Evolutionary conservation across 2,888 invertebrate species (phyloP).

Genomic region (Exephanes ischioxanthus): DNA sequence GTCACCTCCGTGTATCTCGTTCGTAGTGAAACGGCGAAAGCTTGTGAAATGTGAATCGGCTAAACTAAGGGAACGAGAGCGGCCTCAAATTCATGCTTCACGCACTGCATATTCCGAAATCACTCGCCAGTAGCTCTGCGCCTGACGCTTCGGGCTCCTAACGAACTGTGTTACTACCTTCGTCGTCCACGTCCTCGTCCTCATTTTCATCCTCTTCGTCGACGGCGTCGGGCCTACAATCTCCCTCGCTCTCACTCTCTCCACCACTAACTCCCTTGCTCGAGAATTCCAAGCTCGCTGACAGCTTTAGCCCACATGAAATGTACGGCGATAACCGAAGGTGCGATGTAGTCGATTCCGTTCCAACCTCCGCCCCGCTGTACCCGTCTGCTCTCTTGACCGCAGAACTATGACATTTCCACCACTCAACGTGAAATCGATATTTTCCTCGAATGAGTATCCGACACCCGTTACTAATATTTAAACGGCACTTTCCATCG

Average conservation of each 20-base stretch:
- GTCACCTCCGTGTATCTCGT: too few relatives aligned
- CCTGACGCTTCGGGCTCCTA: slow-evolving; percentile 53
- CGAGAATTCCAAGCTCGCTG: background rate
- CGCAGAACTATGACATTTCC: slow-evolving; percentile 15
- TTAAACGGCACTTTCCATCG: background rate
- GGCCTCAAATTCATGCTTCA: slow-evolving; percentile 46
- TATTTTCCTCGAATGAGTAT: slow-evolving; percentile 64
- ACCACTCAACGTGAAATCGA: slow-evolving; percentile 55
- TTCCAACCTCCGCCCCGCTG: background rate
- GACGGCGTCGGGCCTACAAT: background rate
- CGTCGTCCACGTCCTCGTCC: slow-evolving; percentile 35
- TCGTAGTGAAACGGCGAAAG: too few relatives aligned
- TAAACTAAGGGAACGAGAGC: background rate
- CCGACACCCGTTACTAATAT: slow-evolving; percentile 43
- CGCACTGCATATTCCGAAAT: slow-evolving; percentile 62
- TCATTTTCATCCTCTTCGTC: too few relatives aligned
- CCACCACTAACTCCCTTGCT: background rate
- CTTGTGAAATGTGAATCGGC: too few relatives aligned
- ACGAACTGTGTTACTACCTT: slow-evolving; percentile 49
- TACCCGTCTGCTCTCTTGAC: slow-evolving; percentile 2
- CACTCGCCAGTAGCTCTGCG: slow-evolving; percentile 51
- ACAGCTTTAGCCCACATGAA: background rate
- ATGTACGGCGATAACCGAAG: background rate
- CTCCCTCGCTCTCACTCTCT: slow-evolving; percentile 11
- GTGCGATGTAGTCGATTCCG: background rate